Evolutionary conservation across 2,888 invertebrate genomes (phyloP), one percentile per base, ranked within the genome.

Genomic region (Drosophila borborema): DNA sequence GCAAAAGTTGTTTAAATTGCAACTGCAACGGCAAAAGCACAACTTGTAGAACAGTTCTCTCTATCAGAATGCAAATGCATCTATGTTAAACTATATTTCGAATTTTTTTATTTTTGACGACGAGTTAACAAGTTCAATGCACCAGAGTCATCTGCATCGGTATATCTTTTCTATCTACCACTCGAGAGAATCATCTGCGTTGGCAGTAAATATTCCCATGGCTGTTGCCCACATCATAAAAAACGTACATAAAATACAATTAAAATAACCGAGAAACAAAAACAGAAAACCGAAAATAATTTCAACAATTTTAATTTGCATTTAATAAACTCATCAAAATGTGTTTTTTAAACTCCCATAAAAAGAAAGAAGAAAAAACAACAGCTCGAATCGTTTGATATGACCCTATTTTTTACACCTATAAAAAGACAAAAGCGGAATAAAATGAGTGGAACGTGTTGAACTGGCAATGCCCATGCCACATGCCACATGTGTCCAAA

Each of bases 321-420:
- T 85, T 85, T 85, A 85, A 85, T 85, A 85, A 89, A 86, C 85
- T 82, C 89, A 79, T 85, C 72, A 84, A 86, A 31, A 16, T 76
- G 71, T 46, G 41, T 63, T 73, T 76, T 73, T 72, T 55, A 62
- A 78, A 82, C 74, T 72, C 75, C 53, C 81, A 83, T 86, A 70
- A 66, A 80, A 66, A 40, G 7, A 16, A 23, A 8, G 23, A 36
- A 16, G 48, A 43, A 2, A 2, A 23, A 16, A 51, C 55, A 64
- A 80, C 64, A 72, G 63, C 79, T 89, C 80, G 79, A 89, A 89
- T 77, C 64, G 66, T 74, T 81, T 89, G 66, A 79, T 86, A 69
- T 80, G 82, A 85, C 82, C 85, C 77, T 80, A 84, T 89, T 85
- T 84, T 86, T 86, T 89, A 89, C 85, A 87, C 85, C 89, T 84